Evolutionary conservation across 2,888 invertebrate species (phyloP).

Genomic region (Cryptocephalus moraei): DNA sequence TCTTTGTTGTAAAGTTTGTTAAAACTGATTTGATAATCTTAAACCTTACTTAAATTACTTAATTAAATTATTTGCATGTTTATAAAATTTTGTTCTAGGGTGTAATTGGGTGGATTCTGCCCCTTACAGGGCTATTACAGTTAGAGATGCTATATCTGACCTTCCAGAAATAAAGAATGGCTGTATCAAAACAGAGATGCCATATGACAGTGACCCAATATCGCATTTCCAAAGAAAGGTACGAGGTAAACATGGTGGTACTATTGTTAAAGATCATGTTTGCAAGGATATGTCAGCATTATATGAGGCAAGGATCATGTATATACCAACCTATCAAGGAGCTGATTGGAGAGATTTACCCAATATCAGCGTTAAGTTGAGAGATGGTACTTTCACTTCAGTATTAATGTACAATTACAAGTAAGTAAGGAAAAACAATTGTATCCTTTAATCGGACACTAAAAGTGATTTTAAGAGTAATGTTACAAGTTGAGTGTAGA

Average conservation of each 20-base stretch:
- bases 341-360: slow-evolving; percentile 84
- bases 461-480: too few relatives aligned
- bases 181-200: slow-evolving; percentile 55
- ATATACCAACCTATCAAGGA: slow-evolving; percentile 63
- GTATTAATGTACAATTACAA: slow-evolving; percentile 45
- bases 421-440: slow-evolving; percentile 24
- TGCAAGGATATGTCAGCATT: slow-evolving; percentile 77
- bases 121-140: slow-evolving; percentile 64
- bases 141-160: slow-evolving; percentile 76
- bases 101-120: slow-evolving; percentile 58
- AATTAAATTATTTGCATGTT: neutral
- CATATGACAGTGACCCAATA: slow-evolving; percentile 58
- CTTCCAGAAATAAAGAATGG: slow-evolving; percentile 67
- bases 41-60: too few relatives aligned
- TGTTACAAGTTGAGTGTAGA: too few relatives aligned
- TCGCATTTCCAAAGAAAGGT: slow-evolving; percentile 69
- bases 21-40: too few relatives aligned
- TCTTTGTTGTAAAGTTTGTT: too few relatives aligned
- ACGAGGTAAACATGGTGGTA: slow-evolving; percentile 36
- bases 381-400: slow-evolving; percentile 57
- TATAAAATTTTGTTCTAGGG: slow-evolving; percentile 23
- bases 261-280: slow-evolving; percentile 55
- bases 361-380: slow-evolving; percentile 58
- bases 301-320: slow-evolving; percentile 64
- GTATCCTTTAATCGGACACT: too few relatives aligned